Evolutionary conservation across 2,797 vertebrate species (phyloP).

Genomic region (Onychomys arenicola): DNA sequence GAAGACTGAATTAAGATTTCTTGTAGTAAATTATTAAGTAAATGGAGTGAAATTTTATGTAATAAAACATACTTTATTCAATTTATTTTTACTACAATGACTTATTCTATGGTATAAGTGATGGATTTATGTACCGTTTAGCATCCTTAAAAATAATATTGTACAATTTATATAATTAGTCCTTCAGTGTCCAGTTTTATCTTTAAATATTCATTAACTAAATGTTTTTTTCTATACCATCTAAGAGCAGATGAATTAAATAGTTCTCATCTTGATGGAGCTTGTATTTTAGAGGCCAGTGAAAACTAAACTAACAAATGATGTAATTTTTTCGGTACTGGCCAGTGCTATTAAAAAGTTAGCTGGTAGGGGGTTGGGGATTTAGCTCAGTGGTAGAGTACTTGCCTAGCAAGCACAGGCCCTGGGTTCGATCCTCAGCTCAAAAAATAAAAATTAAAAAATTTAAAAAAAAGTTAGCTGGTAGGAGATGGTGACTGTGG

Average conservation of each 20-base stretch:
- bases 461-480: neutral
- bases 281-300: constrained; percentile 48
- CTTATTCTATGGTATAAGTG: constrained; percentile 39
- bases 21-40: constrained; percentile 54
- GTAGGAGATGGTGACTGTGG: neutral
- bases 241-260: constrained; percentile 39
- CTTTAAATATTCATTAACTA: constrained; percentile 62
- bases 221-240: constrained; percentile 42
- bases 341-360: constrained; percentile 1
- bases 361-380: no score
- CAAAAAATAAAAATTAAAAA: no score
- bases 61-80: constrained; percentile 6
- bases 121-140: constrained; percentile 44
- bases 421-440: no score
- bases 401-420: no score
- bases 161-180: neutral
- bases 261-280: neutral
- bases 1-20: neutral
- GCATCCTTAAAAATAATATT: constrained; percentile 51
- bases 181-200: constrained; percentile 31
- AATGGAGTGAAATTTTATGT: constrained; percentile 45
- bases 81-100: neutral
- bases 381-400: no score
- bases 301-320: constrained; percentile 34
- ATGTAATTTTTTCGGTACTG: constrained; percentile 13